These are phyloP conservation scores for Flabesymbios commensalis DNA, from an alignment of 2,888 invertebrate genomes.

Conservation along the genomic window DNA sequence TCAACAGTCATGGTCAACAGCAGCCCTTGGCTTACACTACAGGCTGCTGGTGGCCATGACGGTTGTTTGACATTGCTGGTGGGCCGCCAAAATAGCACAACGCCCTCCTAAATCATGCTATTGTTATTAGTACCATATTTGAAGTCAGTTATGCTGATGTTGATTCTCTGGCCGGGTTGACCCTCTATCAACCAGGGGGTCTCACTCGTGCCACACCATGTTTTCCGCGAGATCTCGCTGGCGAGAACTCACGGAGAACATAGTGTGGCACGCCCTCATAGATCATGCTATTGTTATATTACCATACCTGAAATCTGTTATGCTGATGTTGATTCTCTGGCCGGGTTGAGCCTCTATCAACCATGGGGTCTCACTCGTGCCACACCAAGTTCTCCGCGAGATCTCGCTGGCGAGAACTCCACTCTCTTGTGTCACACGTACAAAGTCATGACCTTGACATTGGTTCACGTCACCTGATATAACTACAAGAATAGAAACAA, in stretches of 20 bases:
- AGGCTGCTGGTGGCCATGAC: too few species aligned
- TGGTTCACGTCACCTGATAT: slow-evolving; percentile 21
- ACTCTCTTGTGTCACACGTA: slow-evolving; percentile 12
- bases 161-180: slow-evolving; percentile 15
- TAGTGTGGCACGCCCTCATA: too few species aligned
- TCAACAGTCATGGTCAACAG: too few species aligned
- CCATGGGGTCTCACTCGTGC: slow-evolving; percentile 20
- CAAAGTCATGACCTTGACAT: slow-evolving; percentile 18
- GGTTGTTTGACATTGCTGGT: too few species aligned
- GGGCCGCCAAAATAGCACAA: too few species aligned
- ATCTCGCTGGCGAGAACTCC: slow-evolving; percentile 29
- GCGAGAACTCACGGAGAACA: too few species aligned
- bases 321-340: slow-evolving; percentile 18
- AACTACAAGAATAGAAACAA: slow-evolving; percentile 15
- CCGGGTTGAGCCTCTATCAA: slow-evolving; percentile 16
- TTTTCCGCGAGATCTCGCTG: slow-evolving; percentile 15
- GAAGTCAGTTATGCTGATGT: slow-evolving; percentile 19
- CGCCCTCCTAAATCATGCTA: too few species aligned
- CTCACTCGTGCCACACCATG: slow-evolving; percentile 18
- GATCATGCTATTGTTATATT: too few species aligned
- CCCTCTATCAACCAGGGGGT: slow-evolving; percentile 22
- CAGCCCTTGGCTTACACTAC: too few species aligned
- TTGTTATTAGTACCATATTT: too few species aligned
- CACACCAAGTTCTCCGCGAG: slow-evolving; percentile 17
- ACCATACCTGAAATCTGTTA: slow-evolving; percentile 15